Base-by-base conservation (phyloP, 2,113 vertebrate species). In the Lycaon pictus region DNA sequence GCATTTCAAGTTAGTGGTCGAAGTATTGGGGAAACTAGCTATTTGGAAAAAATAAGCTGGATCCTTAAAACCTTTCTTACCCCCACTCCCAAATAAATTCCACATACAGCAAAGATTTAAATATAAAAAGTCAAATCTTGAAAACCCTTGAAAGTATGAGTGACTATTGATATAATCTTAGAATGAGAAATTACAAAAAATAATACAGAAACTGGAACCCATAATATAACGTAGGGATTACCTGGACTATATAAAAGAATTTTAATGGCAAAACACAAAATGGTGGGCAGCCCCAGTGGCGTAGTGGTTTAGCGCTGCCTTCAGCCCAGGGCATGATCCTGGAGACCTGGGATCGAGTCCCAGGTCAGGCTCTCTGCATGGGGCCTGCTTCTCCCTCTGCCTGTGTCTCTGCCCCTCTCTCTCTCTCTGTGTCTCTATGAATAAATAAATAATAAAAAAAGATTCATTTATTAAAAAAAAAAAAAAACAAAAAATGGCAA, bases 241-340 rank as follows among this genome's bases (percentile, higher is more conserved):
- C 15, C 71, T 67, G 90, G 80, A 95, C 69, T 95, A 77, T 65
- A 32, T 37, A 37, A 80, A 95, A 91, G 94, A 72, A 17, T 13
- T 84, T 90, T 88, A 81, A 65, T 60, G 63, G 55, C 67, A 96
- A 97, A 51, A 90, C 15, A 91, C n/a, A 69, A 92, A 74, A 89
- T 20, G 88, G 32, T 43, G 43, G 43, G 43, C 43, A 43, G 43
- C 43, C 43, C 7, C 43, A 7, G 7, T 43, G 43, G 7, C 5
- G 6, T 5, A 43, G 43, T 1, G 43, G 43, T 43, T 43, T 43
- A 43, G 43, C 43, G 7, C 43, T 43, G 43, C 43, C 43, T 43
- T 43, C 43, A 6, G 43, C 43, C 43, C 43, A 43, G 43, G 7
- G 43, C 43, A 1, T 43, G 43, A 43, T 43, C 43, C 43, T 43